These are phyloP conservation scores for Melipona beecheii DNA, from an alignment of 2,888 invertebrate genomes.

Conservation along the genomic window DNA sequence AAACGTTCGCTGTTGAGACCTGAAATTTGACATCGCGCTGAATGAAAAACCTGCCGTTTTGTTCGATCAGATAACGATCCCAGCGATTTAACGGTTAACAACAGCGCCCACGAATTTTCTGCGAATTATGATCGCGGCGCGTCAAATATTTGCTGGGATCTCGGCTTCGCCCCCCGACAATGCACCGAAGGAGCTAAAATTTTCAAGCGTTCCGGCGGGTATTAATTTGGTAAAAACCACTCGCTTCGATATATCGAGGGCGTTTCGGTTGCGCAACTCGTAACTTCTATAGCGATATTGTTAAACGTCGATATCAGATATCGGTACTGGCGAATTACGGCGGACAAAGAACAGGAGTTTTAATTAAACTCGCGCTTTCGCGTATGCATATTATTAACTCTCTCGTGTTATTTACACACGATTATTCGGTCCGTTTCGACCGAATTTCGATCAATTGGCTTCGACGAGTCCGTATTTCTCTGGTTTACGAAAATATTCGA, in stretches of 20 bases:
- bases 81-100: neutral
- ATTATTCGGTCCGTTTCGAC: neutral
- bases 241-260: neutral
- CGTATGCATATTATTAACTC: neutral
- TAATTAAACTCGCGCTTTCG: neutral
- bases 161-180: neutral
- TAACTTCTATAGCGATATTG: neutral
- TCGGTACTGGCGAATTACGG: no score
- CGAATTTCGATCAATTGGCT: neutral
- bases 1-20: no score
- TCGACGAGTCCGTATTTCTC: neutral
- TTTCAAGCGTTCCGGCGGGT: neutral
- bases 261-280: neutral
- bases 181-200: constrained; percentile 7
- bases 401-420: neutral
- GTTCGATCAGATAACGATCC: neutral
- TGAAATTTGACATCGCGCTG: neutral
- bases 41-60: neutral
- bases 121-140: neutral
- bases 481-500: neutral
- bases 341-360: neutral
- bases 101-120: neutral
- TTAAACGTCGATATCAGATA: neutral
- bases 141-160: neutral
- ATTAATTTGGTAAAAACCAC: neutral